A percentile compares a stretch with the other conserved stretches of the same genome.
Conservation (phyloP, 1,140 invertebrate species). For the Cydia pomonella region DNA sequence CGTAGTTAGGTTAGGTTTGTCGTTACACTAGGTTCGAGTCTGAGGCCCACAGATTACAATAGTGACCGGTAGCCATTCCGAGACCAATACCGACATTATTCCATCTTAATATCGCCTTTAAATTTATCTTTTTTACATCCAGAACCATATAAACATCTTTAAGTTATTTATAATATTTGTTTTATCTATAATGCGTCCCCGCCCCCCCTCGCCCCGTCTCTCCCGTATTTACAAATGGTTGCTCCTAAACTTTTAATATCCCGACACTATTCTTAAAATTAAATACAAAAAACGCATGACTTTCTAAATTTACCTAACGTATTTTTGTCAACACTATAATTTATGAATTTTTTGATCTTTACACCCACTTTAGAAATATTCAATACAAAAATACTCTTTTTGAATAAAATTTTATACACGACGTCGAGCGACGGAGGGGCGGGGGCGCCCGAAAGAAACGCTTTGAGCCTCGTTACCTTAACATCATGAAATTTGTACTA, state of each 20-base stretch:
- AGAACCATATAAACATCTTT: slow-evolving; percentile 82
- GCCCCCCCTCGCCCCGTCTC: slow-evolving; percentile 60
- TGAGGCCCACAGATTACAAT: slow-evolving; percentile 79
- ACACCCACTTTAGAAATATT: slow-evolving; percentile 82
- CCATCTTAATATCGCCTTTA: slow-evolving; percentile 75
- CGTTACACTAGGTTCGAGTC: slow-evolving; percentile 69
- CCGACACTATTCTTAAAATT: slow-evolving; percentile 80
- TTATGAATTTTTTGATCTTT: slow-evolving; percentile 81
- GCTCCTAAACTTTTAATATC: slow-evolving; percentile 81
- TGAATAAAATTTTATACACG: slow-evolving; percentile 81
- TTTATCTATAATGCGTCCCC: slow-evolving; percentile 76
- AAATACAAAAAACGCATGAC: slow-evolving; percentile 81
- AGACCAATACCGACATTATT: slow-evolving; percentile 78
- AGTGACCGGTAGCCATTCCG: slow-evolving; percentile 73
- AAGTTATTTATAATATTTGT: slow-evolving; percentile 79
- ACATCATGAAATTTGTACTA: slow-evolving; percentile 82
- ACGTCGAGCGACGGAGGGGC: slow-evolving; percentile 56
- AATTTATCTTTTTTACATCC: slow-evolving; percentile 80
- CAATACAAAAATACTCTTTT: slow-evolving; percentile 82
- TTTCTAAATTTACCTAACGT: slow-evolving; percentile 81
- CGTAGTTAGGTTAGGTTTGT: slow-evolving; percentile 76
- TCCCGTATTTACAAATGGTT: slow-evolving; percentile 81
- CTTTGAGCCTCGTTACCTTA: slow-evolving; percentile 80
- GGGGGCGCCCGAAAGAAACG: slow-evolving; percentile 72
- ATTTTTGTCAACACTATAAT: slow-evolving; percentile 78